Base-by-base conservation (phyloP, 2,113 vertebrate genomes). In the Stegastes partitus region DNA sequence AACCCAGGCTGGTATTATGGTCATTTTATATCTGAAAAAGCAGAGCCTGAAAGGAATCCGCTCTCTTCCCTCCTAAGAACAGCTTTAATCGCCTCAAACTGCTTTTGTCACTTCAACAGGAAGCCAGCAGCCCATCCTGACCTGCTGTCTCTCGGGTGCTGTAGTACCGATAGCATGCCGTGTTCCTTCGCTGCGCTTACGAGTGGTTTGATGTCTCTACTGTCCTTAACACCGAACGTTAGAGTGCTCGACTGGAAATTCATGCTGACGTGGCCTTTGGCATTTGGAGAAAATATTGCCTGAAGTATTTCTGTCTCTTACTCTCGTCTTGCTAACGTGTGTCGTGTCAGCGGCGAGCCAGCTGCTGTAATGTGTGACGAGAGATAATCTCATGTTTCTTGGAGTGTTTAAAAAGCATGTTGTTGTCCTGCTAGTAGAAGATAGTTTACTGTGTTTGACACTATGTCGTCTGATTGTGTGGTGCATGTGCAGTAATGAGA, bases 31-130 rank as follows among this genome's bases (percentile, higher is more conserved):
- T 42, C n/a, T 55, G 28, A 47, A 50, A 68, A 28, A 28, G 39
- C 23, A 53, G 14, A 34, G 6, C 18, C 3, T 26, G 3, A 54
- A 49, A 34, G 15, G 9, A 73, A 66, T 47, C 10, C 0, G 18
- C 21, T 73, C 8, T 4, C 21, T 65, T 25, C 28, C 49, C 11
- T 54, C 39, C 39, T 42, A 42, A 42, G 39, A 42, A 42, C 2
- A 18, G 9, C 23, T 49, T 44, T 55, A 63, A 53, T 79, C 50
- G 69, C 31, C 50, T n/a, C 75, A 28, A 82, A 79, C 67, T 74
- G 25, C 77, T 68, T 87, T 86, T 92, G 56, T 93, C 89, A 23
- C 79, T 77, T 84, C 76, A 73, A 90, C 91, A 95, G 94, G 91
- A 92, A 81, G 42, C 79, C 83, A 26, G 53, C 71, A 8, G 12